Evolutionary conservation across 2,113 vertebrate species (phyloP), one percentile per base, ranked within the genome.

Genomic region (Colaptes auratus): DNA sequence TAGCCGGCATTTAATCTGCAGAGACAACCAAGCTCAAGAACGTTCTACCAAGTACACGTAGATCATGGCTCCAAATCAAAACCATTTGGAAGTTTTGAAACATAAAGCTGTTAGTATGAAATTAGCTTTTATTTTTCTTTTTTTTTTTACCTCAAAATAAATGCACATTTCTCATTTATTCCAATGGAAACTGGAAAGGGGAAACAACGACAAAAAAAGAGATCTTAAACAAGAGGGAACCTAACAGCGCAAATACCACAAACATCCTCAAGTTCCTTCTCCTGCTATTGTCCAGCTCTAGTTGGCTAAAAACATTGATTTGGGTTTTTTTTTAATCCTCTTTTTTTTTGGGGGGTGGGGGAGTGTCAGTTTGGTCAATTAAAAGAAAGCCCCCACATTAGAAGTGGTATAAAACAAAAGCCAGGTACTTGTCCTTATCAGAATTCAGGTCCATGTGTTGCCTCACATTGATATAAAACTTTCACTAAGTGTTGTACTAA

Each of bases 41-140:
- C 66, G 92, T 48, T 83, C 65, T 93, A 90, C 55, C 30, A 90
- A 83, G 79, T 89, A 86, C 83, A 86, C 80, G 75, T 79, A 76
- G 89, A 88, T 59, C 44, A 20, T 56, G 33, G 95, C 90, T 86
- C 79, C 64, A 74, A 91, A 25, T n/a, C 46, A 79, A 92, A 92
- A 82, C 76, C 75, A 59, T 81, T n/a, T 42, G 52, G 75, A 91
- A 79, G 20, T 93, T 96, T 64, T 86, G 91, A 87, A 97, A 95
- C 91, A 95, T 95, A 96, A 96, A 78, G 53, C 63, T 96, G 94
- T 95, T 97, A 97, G 96, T 98, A 97, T 60, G 97, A 98, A 98
- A 98, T 97, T 98, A 98, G 96, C 86, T 97, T 98, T 98, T 98
- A 98, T 98, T 98, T 86, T 97, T 98, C 89, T 24, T 7, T 24